phyloP scores from a whole-genome alignment of 2,113 vertebrate genomes.

The Eleginops maclovinus region DNA sequence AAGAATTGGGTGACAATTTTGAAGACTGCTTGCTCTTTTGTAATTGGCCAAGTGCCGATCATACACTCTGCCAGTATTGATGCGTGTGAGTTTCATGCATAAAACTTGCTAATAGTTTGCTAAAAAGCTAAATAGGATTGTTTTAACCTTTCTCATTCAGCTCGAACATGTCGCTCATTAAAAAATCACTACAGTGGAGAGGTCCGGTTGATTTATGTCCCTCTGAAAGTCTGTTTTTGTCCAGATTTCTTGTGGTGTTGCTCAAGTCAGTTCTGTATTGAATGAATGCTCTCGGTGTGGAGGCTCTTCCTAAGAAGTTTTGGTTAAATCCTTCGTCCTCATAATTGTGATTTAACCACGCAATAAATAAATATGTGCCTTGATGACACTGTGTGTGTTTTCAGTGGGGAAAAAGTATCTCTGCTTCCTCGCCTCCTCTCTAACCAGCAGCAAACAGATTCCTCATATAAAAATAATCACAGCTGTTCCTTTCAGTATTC shows the following conservation, averaged over 20 bases:
- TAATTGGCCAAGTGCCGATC: neutral
- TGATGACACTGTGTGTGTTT: neutral
- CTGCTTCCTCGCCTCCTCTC: neutral
- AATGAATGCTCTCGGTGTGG: neutral
- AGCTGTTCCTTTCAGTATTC: slow-evolving; percentile 17
- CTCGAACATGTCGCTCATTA: neutral
- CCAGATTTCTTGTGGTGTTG: neutral
- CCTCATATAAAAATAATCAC: slow-evolving; percentile 1
- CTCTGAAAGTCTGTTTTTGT: neutral
- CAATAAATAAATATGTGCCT: neutral
- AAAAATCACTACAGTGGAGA: neutral
- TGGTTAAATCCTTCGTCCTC: neutral
- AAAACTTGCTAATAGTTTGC: neutral
- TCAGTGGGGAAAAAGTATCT: neutral
- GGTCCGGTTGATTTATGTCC: neutral
- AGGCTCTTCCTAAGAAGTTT: neutral
- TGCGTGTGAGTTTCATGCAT: neutral
- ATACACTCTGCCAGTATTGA: too few species aligned
- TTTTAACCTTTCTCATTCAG: neutral
- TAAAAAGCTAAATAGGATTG: neutral
- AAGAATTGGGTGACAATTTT: neutral
- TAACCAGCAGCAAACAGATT: neutral
- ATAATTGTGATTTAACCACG: neutral
- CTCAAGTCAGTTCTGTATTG: neutral
- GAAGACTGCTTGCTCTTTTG: neutral